Conservation (phyloP, 1,140 invertebrate species). For the Diachasmimorpha longicaudata region DNA sequence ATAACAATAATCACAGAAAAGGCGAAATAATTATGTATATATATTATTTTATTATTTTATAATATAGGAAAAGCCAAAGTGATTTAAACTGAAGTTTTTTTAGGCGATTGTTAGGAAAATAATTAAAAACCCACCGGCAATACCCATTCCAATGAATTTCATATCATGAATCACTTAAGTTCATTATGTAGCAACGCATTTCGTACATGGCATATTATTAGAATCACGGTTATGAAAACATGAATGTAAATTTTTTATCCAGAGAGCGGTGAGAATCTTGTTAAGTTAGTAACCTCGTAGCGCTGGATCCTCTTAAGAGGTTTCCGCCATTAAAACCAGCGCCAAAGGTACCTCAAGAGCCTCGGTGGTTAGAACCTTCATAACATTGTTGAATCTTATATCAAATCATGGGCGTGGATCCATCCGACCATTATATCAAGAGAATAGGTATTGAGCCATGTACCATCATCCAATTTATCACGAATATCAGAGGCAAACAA, state of each 20-base stretch:
- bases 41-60: too few relatives aligned
- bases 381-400: background rate
- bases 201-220: background rate
- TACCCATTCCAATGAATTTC: too few relatives aligned
- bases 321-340: background rate
- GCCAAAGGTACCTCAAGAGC: background rate
- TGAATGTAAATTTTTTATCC: background rate
- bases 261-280: background rate
- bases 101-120: too few relatives aligned
- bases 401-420: background rate
- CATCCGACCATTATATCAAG: background rate
- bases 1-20: too few relatives aligned
- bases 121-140: too few relatives aligned
- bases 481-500: background rate
- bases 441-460: background rate
- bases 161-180: too few relatives aligned
- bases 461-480: background rate
- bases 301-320: background rate
- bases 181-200: too few relatives aligned
- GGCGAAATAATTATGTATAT: too few relatives aligned
- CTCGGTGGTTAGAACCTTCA: background rate
- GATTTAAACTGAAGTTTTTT: too few relatives aligned
- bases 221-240: background rate
- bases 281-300: background rate
- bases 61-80: too few relatives aligned